Conservation (phyloP, 1,140 invertebrate genomes). For the Tyrophagus putrescentiae region DNA sequence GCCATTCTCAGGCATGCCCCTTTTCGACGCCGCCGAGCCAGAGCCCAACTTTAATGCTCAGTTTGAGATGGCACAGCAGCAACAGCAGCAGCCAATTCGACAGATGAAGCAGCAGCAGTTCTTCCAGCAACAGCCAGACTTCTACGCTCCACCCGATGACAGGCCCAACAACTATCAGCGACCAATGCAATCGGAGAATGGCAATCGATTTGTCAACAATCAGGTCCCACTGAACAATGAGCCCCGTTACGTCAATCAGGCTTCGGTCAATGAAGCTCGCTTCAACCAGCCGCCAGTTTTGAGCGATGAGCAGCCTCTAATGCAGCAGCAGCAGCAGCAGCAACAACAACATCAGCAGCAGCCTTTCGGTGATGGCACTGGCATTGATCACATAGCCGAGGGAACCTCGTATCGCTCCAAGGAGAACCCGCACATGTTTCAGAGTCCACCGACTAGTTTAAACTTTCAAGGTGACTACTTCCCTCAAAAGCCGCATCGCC, state of each 20-base stretch:
- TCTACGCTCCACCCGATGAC: too few species aligned
- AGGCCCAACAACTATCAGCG: too few species aligned
- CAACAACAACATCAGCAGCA: background rate
- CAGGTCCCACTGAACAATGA: too few species aligned
- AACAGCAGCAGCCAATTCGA: too few species aligned
- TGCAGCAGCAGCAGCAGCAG: background rate
- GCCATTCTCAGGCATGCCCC: background rate
- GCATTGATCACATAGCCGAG: background rate
- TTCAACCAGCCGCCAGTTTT: background rate
- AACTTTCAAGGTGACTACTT: background rate
- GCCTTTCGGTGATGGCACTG: background rate
- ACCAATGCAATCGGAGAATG: too few species aligned
- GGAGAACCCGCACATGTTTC: background rate
- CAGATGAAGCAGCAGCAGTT: too few species aligned
- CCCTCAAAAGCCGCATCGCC: background rate
- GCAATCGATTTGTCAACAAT: too few species aligned
- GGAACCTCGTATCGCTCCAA: background rate
- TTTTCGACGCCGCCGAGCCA: background rate
- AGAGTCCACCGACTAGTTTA: background rate
- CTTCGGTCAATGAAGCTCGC: too few species aligned
- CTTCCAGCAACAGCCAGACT: too few species aligned
- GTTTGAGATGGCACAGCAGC: too few species aligned
- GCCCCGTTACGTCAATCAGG: too few species aligned
- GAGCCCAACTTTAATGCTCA: background rate
- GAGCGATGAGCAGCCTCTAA: background rate